Base-by-base conservation (phyloP, 1,140 invertebrate genomes). In the Drosophila triauraria region DNA sequence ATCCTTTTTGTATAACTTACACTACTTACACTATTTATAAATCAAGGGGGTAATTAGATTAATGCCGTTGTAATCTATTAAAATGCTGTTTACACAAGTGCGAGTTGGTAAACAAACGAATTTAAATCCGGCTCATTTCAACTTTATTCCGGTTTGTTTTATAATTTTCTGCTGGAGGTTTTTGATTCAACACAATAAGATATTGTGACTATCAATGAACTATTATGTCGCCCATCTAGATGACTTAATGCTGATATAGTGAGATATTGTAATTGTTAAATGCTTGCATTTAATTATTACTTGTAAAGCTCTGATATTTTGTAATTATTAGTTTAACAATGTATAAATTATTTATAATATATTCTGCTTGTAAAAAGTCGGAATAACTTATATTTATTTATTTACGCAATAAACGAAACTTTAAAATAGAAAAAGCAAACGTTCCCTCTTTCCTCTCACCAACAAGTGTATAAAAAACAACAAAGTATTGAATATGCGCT, bases 101-200 rank as follows among this genome's bases (percentile, higher is more conserved):
- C 15, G 4, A 61, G 17, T 61, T 64, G 4, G 56, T 65, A 62
- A 61, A 43, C 61, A 64, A 62, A 61, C 38, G 25, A 40, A 38
- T 58, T 63, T 54, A 54, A 56, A 62, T 61, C 25, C 15, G 35
- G 35, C 23, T 57, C 9, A 25, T 15, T 38, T 38, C 51, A 9
- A 57, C 23, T 15, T 12, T 8, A 59, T 42, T 61, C 56, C 56
- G 32, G 38, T 61, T 43, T 12, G 1, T 12, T 4, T 9, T 30
- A 23, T 13, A 17, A 32, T 12, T 59, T 59, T 63, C 20, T 57
- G 38, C 23, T 27, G 25, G 13, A 53, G 10, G 23, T 7, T 8
- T 57, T 58, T 63, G n/a, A 48, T 30, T 47, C 7, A 51, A 35
- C 9, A 32, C 15, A 25, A 48, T 60, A 2, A n/a, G 27, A 50